Base-by-base conservation (phyloP, 2,797 vertebrate species). In the Poeciliopsis paucimaculata region DNA sequence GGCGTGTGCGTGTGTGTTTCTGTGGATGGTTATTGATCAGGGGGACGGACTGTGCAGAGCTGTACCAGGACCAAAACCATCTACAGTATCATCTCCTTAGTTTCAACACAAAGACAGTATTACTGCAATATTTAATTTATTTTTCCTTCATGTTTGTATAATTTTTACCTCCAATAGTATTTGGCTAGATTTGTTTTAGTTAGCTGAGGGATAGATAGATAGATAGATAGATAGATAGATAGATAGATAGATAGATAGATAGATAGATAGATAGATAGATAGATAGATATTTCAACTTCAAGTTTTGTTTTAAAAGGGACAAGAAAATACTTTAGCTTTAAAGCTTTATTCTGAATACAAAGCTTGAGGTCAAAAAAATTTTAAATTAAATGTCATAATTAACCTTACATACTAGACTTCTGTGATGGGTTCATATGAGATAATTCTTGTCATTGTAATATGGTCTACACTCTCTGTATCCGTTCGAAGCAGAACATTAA, bases 41-140 rank as follows among this genome's bases (percentile, higher is more conserved):
- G 34, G 72, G 39, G 77, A 85, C 80, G 77, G 6, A 84, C 78
- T 77, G 91, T 90, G 47, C 88, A 91, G 89, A 90, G 77, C 83
- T 39, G 91, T 91, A 90, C 91, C 91, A 93, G 91, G 90, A 91
- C 79, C 85, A 80, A 57, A 77, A 83, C 83, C 86, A 85, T 80
- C 80, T 71, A 85, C 62, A 72, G 78, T 75, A 81, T 86, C 78
- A 74, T 85, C 77, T 83, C 68, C 47, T 64, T 64, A 18, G 34
- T 53, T 75, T 86, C 53, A 77, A 46, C 70, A 83, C 72, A 79
- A 76, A 83, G 80, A 72, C 82, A 88, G 53, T 87, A 72, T 86
- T 82, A 86, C 84, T 43, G n/a, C 79, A 73, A 75, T 74, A n/a
- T 57, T 45, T 78, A 45, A 23, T 80, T 43, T 51, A 28, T 34